phyloP scores from a whole-genome alignment of 2,888 invertebrate genomes.

The Poecilus cupreus region DNA sequence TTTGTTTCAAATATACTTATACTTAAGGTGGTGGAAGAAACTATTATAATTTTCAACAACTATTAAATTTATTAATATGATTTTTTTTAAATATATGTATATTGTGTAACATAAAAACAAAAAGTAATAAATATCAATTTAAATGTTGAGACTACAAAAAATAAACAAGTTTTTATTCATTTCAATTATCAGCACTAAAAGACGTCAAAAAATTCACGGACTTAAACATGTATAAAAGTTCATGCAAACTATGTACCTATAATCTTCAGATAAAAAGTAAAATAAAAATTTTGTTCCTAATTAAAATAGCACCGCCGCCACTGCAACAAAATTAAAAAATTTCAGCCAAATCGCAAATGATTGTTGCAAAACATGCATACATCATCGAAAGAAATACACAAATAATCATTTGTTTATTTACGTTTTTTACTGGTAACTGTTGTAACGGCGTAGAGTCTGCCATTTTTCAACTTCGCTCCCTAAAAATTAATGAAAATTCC shows the following conservation, averaged over 20 bases:
- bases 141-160: not conserved
- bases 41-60: too few relatives aligned
- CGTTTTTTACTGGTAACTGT: conserved; percentile 43
- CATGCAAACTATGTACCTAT: not conserved
- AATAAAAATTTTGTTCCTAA: not conserved
- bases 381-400: conserved; percentile 19
- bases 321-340: not conserved
- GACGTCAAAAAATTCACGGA: not conserved
- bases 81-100: not conserved
- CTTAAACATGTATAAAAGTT: not conserved
- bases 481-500: conserved; percentile 38
- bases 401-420: conserved; percentile 45
- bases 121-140: not conserved
- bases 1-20: too few relatives aligned
- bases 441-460: conserved; percentile 54
- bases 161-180: not conserved
- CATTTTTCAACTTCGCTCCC: conserved; percentile 25
- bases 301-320: not conserved
- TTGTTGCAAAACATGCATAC: conserved; percentile 28
- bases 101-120: not conserved
- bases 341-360: not conserved
- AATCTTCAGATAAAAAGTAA: not conserved
- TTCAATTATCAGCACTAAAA: not conserved
- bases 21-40: too few relatives aligned
- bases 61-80: not conserved